phyloP scores from a whole-genome alignment of 1,140 invertebrate genomes.

The Mactra quadrangularis region DNA sequence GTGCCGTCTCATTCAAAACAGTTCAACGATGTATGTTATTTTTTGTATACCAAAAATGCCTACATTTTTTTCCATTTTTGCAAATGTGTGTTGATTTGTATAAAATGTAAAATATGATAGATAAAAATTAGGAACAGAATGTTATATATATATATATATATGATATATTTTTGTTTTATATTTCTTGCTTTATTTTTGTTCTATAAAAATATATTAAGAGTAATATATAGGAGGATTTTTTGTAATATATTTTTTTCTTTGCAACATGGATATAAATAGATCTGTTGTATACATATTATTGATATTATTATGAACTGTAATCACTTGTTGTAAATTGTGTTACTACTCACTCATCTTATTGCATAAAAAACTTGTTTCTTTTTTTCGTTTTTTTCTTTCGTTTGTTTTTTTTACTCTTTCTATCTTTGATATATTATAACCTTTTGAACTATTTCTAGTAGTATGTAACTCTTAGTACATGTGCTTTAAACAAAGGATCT shows the following conservation, averaged over 20 bases:
- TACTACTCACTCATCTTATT: too few relatives aligned
- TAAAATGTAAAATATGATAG: constrained; percentile 48
- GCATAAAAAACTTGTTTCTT: background rate
- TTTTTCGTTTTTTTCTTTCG: background rate
- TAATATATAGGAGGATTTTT: constrained; percentile 62
- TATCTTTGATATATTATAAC: too few relatives aligned
- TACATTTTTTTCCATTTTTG: constrained; percentile 39
- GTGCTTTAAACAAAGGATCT: too few relatives aligned
- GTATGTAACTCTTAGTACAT: too few relatives aligned
- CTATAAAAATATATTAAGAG: constrained; percentile 58
- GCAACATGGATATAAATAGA: constrained; percentile 43
- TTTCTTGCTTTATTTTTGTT: constrained; percentile 62
- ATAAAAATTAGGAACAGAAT: constrained; percentile 31
- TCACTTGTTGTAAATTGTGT: background rate
- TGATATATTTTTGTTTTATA: constrained; percentile 50
- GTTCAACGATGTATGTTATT: constrained; percentile 32
- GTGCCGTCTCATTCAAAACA: background rate
- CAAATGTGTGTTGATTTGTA: constrained; percentile 46
- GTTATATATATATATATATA: constrained; percentile 59
- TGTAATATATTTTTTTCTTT: constrained; percentile 58
- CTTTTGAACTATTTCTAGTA: too few relatives aligned
- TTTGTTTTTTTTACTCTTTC: too few relatives aligned
- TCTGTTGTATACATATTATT: constrained; percentile 52
- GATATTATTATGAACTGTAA: constrained; percentile 23
- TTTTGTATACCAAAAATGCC: constrained; percentile 53